Evolutionary conservation across 2,113 vertebrate species (phyloP), one percentile per base, ranked within the genome.

Genomic region (Ictidomys tridecemlineatus): DNA sequence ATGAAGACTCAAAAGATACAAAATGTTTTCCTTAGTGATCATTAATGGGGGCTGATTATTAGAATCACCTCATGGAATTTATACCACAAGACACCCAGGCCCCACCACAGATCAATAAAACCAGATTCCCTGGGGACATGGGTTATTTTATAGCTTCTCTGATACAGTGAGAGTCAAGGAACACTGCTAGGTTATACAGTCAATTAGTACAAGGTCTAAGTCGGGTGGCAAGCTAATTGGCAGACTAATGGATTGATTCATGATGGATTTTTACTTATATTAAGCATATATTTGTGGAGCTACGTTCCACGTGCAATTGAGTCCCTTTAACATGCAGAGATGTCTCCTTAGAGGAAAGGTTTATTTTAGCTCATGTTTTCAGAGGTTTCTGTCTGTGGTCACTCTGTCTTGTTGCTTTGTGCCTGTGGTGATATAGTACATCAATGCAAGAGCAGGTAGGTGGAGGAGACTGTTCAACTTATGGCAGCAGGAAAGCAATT

Each of bases 261-360:
- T 72, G 72, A 95, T 24, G 22, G 70, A 89, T 96, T 80, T 72
- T 80, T 90, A 58, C 37, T 89, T 92, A 51, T 4, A 45, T 17
- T 51, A 2, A 13, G 48, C 48, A 51, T 51, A 51, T 51, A 51
- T 32, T 56, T 89, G 18, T 72, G 67, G 63, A 85, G 20, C 42
- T 92, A 34, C 32, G 32, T 13, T 83, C 34, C 70, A 90, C 34
- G 61, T 32, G 13, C 8, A 51, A 42, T 3, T 37, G 4, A 58
- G 24, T 85, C 1, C 30, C 30, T 51, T 86, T 26, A 51, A 34
- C 30, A 67, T 17, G 34, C 4, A 69, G 1, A 78, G 24, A 42
- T 32, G 0, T 86, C 34, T 90, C 39, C 26, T 51, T 77, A 67
- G 5, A 22, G 8, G 6, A 79, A 70, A 87, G 14, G 1, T 34